Conservation (phyloP, 2,888 invertebrate species). For the Pristionchus exspectatus region DNA sequence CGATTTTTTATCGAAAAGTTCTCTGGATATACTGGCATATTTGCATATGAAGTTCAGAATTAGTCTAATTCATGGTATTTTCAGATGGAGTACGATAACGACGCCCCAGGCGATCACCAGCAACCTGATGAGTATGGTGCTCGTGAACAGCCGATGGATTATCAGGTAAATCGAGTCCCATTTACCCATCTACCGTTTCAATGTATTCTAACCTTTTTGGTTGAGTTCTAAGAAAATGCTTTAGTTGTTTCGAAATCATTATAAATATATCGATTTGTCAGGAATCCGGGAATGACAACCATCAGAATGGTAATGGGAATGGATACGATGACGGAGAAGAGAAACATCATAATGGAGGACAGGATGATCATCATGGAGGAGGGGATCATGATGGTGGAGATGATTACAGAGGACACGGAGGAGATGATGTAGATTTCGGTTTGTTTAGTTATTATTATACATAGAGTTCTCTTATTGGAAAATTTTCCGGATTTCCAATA, state of each 20-base stretch:
- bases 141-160: constrained; percentile 49
- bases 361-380: constrained; percentile 14
- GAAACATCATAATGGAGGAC: constrained; percentile 23
- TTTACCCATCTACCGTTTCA: not conserved
- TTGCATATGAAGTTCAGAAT: not conserved
- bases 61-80: not conserved
- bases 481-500: no score
- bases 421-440: constrained; percentile 9
- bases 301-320: not conserved
- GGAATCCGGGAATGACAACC: constrained; percentile 34
- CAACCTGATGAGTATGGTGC: not conserved
- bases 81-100: constrained; percentile 54
- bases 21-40: not conserved
- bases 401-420: not conserved
- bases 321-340: constrained; percentile 11
- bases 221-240: not conserved
- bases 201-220: no score
- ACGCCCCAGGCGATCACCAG: constrained; percentile 15
- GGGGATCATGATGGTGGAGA: constrained; percentile 27
- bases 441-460: not conserved
- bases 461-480: no score
- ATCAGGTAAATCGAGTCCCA: not conserved
- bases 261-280: not conserved
- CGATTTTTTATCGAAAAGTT: not conserved
- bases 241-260: constrained; percentile 1